Conservation (phyloP, 2,888 invertebrate genomes). For the Eumerus sabulonum region DNA sequence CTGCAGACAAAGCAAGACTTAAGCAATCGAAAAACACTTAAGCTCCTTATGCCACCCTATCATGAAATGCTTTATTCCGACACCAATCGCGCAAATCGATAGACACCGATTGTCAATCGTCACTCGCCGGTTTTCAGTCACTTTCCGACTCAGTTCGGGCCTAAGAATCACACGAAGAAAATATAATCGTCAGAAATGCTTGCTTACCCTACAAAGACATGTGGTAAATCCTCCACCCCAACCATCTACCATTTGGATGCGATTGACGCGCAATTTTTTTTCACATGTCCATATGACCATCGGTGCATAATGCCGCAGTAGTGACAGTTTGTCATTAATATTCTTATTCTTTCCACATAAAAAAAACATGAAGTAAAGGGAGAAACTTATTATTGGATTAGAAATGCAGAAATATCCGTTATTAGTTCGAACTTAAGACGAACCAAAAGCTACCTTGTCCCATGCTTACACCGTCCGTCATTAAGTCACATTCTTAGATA, state of each 20-base stretch:
- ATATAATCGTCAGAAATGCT: slow-evolving; percentile 28
- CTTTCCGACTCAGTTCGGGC: background rate
- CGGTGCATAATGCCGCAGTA: slow-evolving; percentile 1
- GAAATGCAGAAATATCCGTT: slow-evolving; percentile 70
- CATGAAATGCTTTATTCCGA: too few relatives aligned
- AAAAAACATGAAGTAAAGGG: too few relatives aligned
- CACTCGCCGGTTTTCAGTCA: slow-evolving; percentile 4
- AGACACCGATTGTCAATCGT: slow-evolving; percentile 29
- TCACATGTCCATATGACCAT: slow-evolving; percentile 8
- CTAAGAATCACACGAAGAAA: slow-evolving; percentile 29
- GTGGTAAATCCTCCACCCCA: slow-evolving; percentile 10
- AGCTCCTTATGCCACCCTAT: too few relatives aligned
- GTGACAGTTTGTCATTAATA: slow-evolving; percentile 28
- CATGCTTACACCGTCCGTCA: slow-evolving; percentile 39
- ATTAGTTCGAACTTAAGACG: slow-evolving; percentile 67
- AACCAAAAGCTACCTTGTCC: slow-evolving; percentile 56
- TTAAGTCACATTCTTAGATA: slow-evolving; percentile 42
- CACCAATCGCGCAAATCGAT: slow-evolving; percentile 6
- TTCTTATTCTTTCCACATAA: slow-evolving; percentile 15
- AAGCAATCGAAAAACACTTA: too few relatives aligned
- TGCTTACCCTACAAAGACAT: slow-evolving; percentile 45
- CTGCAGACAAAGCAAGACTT: too few relatives aligned
- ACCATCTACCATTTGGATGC: background rate
- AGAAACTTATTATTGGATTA: slow-evolving; percentile 71
- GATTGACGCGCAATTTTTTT: slow-evolving; percentile 1